phyloP scores from a whole-genome alignment of 1,140 invertebrate genomes.

The Akabosia matsudoensis region DNA sequence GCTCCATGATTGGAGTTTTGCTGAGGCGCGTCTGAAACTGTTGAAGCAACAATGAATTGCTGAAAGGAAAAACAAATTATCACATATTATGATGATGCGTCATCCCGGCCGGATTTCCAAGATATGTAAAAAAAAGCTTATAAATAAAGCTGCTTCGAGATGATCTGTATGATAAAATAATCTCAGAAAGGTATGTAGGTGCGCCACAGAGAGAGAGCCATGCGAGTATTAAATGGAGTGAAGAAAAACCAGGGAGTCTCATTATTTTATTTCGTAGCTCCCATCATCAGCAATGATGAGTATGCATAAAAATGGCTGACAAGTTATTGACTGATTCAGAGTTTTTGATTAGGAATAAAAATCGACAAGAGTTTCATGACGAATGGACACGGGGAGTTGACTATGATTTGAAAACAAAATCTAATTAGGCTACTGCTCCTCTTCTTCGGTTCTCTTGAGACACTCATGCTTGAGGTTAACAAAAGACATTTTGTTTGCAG shows the following conservation, averaged over 20 bases:
- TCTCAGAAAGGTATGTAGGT: no score
- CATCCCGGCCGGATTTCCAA: no score
- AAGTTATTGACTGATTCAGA: conserved; percentile 13
- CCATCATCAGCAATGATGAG: conserved; percentile 19
- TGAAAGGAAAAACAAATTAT: conserved; percentile 9
- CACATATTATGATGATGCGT: conserved; percentile 10
- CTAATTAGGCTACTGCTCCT: conserved; percentile 24
- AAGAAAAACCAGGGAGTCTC: not conserved
- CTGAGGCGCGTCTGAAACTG: no score
- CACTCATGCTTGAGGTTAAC: not conserved
- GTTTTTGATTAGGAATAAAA: conserved; percentile 24
- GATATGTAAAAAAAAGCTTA: not conserved
- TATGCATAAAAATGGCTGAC: conserved; percentile 23
- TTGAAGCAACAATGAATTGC: conserved; percentile 18
- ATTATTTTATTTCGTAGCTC: not conserved
- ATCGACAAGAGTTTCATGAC: conserved; percentile 14
- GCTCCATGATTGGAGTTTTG: no score
- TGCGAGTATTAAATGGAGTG: no score
- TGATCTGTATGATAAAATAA: no score
- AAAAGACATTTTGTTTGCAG: no score
- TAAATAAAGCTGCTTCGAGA: not conserved
- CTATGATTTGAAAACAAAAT: conserved; percentile 14
- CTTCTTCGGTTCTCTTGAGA: not conserved
- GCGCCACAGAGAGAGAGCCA: no score
- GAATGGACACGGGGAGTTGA: conserved; percentile 20